phyloP scores from a whole-genome alignment of 2,797 vertebrate species.

The Pipistrellus pygmaeus region DNA sequence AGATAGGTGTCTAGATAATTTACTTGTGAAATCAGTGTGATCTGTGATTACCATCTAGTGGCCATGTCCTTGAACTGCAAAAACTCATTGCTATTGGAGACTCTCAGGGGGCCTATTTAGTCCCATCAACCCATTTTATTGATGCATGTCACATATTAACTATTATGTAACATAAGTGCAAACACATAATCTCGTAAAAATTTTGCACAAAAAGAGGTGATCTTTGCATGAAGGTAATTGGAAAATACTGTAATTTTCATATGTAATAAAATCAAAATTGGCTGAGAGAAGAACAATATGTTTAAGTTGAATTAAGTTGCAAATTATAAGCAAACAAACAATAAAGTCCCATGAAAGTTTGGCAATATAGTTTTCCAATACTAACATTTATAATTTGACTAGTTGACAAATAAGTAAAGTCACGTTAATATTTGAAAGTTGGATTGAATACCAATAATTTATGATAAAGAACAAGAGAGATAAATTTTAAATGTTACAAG shows the following conservation, averaged over 20 bases:
- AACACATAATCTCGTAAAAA: not conserved
- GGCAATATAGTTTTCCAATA: not conserved
- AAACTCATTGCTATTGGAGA: not conserved
- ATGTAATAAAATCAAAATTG: conserved; percentile 23
- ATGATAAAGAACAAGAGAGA: not conserved
- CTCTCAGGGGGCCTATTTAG: not conserved
- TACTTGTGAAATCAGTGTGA: not conserved
- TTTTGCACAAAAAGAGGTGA: not conserved
- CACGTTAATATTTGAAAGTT: not conserved
- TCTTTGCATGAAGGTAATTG: not conserved
- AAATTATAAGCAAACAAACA: not conserved
- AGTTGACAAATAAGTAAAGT: not conserved
- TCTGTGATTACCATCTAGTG: conserved; percentile 79
- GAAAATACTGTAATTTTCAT: not conserved
- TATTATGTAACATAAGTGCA: not conserved
- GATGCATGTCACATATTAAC: conserved; percentile 50
- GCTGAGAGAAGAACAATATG: not conserved
- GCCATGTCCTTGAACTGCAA: conserved; percentile 66
- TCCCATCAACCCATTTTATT: conserved; percentile 80
- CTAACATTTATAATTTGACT: not conserved
- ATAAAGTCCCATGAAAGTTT: not conserved
- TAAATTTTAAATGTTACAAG: not conserved
- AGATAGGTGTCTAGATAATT: not conserved
- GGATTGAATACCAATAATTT: not conserved
- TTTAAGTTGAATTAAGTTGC: conserved; percentile 15